Evolutionary conservation across 2,113 vertebrate species (phyloP).

Genomic region (Crotalus viridis): DNA sequence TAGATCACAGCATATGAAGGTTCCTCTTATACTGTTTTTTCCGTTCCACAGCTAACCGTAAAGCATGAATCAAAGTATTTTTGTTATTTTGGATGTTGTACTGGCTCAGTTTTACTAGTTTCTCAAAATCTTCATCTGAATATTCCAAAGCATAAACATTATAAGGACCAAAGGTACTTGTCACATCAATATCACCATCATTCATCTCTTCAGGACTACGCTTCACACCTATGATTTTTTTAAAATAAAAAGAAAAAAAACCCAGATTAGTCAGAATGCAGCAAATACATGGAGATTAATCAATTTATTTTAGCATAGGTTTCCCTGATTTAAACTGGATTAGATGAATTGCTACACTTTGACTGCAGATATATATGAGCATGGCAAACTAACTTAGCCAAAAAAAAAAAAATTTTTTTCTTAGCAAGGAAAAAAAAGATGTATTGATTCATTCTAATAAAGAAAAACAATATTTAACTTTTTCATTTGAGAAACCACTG

Average conservation of each 20-base stretch:
- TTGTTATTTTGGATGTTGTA: constrained; percentile 77
- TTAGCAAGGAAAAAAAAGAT: background rate
- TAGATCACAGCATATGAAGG: background rate
- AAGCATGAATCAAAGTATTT: constrained; percentile 65
- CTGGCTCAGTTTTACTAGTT: constrained; percentile 70
- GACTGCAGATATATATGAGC: background rate
- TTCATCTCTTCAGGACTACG: constrained; percentile 71
- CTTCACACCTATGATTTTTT: constrained; percentile 66
- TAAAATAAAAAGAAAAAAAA: background rate
- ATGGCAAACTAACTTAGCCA: background rate
- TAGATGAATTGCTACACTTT: background rate
- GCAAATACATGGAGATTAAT: background rate
- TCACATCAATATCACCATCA: constrained; percentile 68
- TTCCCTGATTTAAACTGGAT: background rate
- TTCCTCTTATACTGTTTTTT: constrained; percentile 61
- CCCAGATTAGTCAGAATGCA: background rate
- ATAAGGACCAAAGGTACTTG: constrained; percentile 62
- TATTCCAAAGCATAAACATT: constrained; percentile 73
- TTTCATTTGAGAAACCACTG: background rate
- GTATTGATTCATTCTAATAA: background rate
- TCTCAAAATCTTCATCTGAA: constrained; percentile 71
- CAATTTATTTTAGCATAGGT: background rate
- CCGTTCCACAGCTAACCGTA: constrained; percentile 56
- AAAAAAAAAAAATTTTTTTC: background rate
- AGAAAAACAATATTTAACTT: background rate